Evolutionary conservation across 2,888 invertebrate species (phyloP), one percentile per base, ranked within the genome.

Genomic region (Apocheima hispidaria): DNA sequence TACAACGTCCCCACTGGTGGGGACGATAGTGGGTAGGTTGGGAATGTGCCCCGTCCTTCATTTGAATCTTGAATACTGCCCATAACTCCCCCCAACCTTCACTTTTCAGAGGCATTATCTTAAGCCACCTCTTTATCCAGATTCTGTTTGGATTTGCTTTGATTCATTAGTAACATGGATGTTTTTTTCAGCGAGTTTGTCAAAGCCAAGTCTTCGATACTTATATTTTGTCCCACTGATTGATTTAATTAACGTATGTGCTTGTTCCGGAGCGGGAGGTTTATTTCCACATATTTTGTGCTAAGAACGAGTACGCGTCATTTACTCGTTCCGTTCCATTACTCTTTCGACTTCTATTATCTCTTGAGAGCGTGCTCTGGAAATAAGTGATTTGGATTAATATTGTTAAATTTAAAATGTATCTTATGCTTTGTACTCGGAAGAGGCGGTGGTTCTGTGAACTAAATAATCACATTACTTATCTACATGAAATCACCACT

Each of bases 261-360:
- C n/a, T 60, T 44, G 35, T 43, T 54, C 26, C 3, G 16, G n/a
- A n/a, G 9, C 14, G 23, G 16, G 43, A 38, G 30, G 20, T 49
- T 54, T 60, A 36, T 60, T 54, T 41, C 35, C 35, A 60, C 38
- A 38, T 21, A 23, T 38, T 55, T 50, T 36, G 43, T 21, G 54
- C 49, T 43, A n/a, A 4, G 44, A 51, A 9, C 40, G 21, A 26
- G 51, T 51, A 30, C 60, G 55, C 51, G 10, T 51, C 60, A 60
- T 60, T 60, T 50, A 14, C 51, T 46, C 51, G 36, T 60, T 60
- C 55, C 60, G 33, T 51, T 55, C 60, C 60, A 60, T 60, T 60
- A 60, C 38, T 33, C 60, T 50, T 55, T 35, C 43, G 44, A 50
- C 49, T 50, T 50, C 40, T 44, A 23, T 36, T 60, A 60, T 60